Evolutionary conservation across 2,113 vertebrate species (phyloP), one percentile per base, ranked within the genome.

Genomic region (Puntigrus tetrazona): DNA sequence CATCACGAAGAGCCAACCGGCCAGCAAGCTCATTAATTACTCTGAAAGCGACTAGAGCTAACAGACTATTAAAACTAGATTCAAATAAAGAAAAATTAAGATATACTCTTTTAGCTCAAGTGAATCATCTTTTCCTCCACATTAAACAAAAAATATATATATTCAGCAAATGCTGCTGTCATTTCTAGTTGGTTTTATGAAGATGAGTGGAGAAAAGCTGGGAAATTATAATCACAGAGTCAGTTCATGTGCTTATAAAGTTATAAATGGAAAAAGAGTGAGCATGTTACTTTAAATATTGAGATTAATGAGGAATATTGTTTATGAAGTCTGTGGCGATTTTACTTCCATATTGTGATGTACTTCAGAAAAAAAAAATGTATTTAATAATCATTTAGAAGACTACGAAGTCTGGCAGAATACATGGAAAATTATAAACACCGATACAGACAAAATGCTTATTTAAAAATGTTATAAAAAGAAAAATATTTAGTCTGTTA

Each of bases 1-100:
- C 93, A 93, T 63, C 89, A 89, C 87, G 88, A 88, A 84, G 82
- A 31, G 76, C 88, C 86, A 78, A 83, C 84, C 38, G 70, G 83
- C 90, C 87, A 87, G 87, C 91, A 91, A 88, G 89, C 85, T 86
- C 83, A 91, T 78, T 93, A 92, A 91, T 93, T 92, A 93, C 89
- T 88, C 90, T 47, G 81, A 81, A 79, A 83, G 82, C 90, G 89
- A 92, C 92, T 85, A 91, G 79, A 93, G 85, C 82, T 70, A 4
- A 65, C 89, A 93, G 91, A 87, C 91, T 74, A 45, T 90, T 92
- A 89, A 92, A 91, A 89, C 89, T 70, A 85, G 88, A 87, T 91
- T 65, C 29, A 79, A 45, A n/a, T 22, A n/a, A 10, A 65, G 84
- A 90, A 91, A 36, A 88, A 82, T 81, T 87, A 86, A 85, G 84